Conservation (phyloP, 2,797 vertebrate species). For the Serranus cabrilla region DNA sequence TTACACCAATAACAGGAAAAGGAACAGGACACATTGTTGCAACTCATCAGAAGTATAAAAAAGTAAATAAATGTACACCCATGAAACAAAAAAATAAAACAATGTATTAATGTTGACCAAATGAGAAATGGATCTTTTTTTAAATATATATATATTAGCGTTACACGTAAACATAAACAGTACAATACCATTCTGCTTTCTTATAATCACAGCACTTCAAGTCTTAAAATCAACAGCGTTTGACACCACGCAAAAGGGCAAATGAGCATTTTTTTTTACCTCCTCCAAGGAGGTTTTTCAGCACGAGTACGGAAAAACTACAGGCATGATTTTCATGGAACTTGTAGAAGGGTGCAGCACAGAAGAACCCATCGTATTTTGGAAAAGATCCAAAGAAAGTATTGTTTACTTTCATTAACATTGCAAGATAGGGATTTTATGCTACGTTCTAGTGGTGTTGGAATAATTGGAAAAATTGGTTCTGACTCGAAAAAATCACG, state of each 20-base stretch:
- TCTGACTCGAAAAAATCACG: no score
- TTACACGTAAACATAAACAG: slow-evolving; percentile 52
- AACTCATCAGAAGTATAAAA: slow-evolving; percentile 22
- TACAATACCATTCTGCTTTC: slow-evolving; percentile 7
- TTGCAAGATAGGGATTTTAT: no score
- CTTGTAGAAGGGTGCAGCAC: no score
- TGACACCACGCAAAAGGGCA: slow-evolving; percentile 3
- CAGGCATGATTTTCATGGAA: no score
- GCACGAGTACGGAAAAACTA: no score
- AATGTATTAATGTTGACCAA: slow-evolving; percentile 24
- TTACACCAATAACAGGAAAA: slow-evolving; percentile 41
- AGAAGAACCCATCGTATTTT: no score
- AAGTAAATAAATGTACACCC: slow-evolving; percentile 31
- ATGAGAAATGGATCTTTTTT: slow-evolving; percentile 27
- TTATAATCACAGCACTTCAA: slow-evolving; percentile 38
- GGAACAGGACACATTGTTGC: slow-evolving; percentile 10
- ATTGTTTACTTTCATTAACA: no score
- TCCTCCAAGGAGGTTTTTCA: no score
- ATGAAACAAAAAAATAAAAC: slow-evolving; percentile 31
- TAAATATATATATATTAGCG: slow-evolving; percentile 27
- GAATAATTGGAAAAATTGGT: no score
- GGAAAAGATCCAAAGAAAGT: no score
- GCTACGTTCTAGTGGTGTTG: no score
- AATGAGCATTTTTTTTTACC: slow-evolving; percentile 3
- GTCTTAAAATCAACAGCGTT: slow-evolving; percentile 29